A percentile compares a stretch with the other conserved stretches of the same genome.
phyloP scores from a whole-genome alignment of 1,140 invertebrate species.

The Drosophila sproati region DNA sequence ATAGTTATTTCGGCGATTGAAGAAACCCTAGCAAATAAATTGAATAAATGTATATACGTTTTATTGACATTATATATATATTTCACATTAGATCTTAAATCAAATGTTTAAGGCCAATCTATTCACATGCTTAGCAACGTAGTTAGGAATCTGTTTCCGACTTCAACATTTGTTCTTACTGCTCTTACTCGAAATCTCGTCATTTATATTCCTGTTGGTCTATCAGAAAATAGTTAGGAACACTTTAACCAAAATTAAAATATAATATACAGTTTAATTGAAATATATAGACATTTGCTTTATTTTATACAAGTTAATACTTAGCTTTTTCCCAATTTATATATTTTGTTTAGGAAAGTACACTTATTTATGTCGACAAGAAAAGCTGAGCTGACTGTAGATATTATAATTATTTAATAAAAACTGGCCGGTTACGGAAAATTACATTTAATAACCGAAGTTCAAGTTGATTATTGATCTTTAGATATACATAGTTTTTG shows the following conservation, averaged over 20 bases:
- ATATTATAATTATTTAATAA: too few relatives aligned
- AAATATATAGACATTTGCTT: background rate
- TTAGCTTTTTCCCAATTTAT: background rate
- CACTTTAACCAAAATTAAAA: background rate
- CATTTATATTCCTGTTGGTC: too few relatives aligned
- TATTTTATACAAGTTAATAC: background rate
- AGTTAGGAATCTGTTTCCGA: too few relatives aligned
- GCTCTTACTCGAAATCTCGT: too few relatives aligned
- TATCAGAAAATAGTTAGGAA: too few relatives aligned
- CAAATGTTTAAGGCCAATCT: background rate
- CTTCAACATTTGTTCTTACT: too few relatives aligned
- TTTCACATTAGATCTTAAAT: conserved; percentile 6
- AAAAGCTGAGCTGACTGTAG: background rate
- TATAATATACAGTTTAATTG: background rate
- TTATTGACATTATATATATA: conserved; percentile 12
- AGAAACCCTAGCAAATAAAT: conserved; percentile 35
- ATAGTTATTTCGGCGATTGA: background rate
- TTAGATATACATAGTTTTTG: background rate
- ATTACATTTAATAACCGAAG: too few relatives aligned
- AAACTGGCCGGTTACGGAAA: too few relatives aligned
- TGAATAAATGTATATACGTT: conserved; percentile 1
- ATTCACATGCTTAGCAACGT: background rate
- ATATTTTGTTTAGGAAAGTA: background rate
- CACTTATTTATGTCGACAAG: background rate
- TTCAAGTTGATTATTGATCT: background rate